Conservation (phyloP, 30 jellyfish, hydroid and myxozoan genomes). For the Catostylus mosaicus region DNA sequence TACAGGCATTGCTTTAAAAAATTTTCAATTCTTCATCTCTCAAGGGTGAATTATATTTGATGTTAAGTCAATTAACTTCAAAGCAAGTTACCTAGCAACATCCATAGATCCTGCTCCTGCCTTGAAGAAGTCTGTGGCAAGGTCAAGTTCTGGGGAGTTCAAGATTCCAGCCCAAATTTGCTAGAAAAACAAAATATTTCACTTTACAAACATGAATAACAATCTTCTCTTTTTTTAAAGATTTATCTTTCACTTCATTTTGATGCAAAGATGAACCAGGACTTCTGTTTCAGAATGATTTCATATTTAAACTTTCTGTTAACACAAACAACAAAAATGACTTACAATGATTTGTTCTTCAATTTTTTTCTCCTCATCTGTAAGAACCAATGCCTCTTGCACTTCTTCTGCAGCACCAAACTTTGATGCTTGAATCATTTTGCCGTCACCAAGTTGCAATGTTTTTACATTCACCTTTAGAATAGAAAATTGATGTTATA, state of each 20-base stretch:
- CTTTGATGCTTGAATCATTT: slow-evolving; percentile 92
- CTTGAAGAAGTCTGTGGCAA: slow-evolving; percentile 85
- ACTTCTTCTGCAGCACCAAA: slow-evolving; percentile 86
- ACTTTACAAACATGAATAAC: no score
- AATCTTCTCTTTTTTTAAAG: no score
- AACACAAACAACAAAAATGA: background rate
- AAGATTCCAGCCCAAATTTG: slow-evolving; percentile 88
- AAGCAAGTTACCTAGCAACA: slow-evolving; percentile 86
- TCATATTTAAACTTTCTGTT: no score
- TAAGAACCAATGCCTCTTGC: slow-evolving; percentile 75
- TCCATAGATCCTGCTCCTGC: slow-evolving; percentile 99
- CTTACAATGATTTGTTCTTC: slow-evolving; percentile 64
- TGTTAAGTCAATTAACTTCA: background rate
- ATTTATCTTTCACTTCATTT: no score
- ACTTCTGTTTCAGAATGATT: no score
- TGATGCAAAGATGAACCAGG: no score
- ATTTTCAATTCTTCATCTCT: no score
- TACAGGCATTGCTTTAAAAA: no score
- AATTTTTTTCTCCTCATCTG: slow-evolving; percentile 84
- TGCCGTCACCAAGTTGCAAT: slow-evolving; percentile 94
- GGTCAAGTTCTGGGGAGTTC: slow-evolving; percentile 69
- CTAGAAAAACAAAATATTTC: slow-evolving; percentile 30
- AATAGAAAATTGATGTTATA: background rate
- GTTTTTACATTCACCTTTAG: slow-evolving; percentile 84
- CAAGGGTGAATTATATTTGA: no score